Evolutionary conservation across 1,140 invertebrate species (phyloP).

Genomic region (Hermetia illucens): DNA sequence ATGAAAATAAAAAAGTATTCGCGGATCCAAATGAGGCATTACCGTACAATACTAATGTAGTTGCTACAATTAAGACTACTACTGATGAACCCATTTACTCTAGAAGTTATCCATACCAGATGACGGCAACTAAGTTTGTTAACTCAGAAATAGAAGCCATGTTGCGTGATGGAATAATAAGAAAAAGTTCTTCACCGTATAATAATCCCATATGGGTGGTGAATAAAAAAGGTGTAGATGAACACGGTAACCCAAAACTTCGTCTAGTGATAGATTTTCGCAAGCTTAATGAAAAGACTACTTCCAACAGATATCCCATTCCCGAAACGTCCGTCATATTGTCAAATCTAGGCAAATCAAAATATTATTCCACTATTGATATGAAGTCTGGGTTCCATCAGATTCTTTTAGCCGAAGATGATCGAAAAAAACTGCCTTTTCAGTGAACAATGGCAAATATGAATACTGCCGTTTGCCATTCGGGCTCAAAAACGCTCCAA

Average conservation of each 20-base stretch:
- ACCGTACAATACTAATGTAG: too few species aligned
- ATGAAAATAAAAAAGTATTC: too few species aligned
- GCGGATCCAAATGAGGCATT: too few species aligned
- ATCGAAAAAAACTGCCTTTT: slow-evolving; percentile 10
- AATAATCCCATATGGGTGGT: slow-evolving; percentile 15
- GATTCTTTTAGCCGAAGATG: slow-evolving; percentile 2
- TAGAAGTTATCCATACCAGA: slow-evolving; percentile 11
- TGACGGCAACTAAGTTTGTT: slow-evolving; percentile 9
- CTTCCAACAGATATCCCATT: slow-evolving; percentile 32
- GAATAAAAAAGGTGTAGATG: slow-evolving; percentile 11
- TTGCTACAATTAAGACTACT: too few species aligned
- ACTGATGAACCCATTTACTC: slow-evolving; percentile 11
- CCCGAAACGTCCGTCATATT: slow-evolving; percentile 27
- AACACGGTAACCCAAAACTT: slow-evolving; percentile 13
- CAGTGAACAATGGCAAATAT: slow-evolving; percentile 7
- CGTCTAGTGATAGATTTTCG: slow-evolving; percentile 25
- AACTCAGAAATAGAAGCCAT: slow-evolving; percentile 10
- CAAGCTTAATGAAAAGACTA: slow-evolving; percentile 21
- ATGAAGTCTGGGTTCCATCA: slow-evolving; percentile 30
- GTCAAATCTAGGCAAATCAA: slow-evolving; percentile 7
- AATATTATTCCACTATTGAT: slow-evolving; percentile 10
- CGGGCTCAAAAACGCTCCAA: slow-evolving; percentile 25
- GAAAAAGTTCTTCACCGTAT: slow-evolving; percentile 11
- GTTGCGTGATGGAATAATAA: slow-evolving; percentile 10
- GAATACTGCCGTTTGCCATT: slow-evolving; percentile 21